Evolutionary conservation across 1,140 invertebrate species (phyloP), one percentile per base, ranked within the genome.

Genomic region (Penaeus chinensis): DNA sequence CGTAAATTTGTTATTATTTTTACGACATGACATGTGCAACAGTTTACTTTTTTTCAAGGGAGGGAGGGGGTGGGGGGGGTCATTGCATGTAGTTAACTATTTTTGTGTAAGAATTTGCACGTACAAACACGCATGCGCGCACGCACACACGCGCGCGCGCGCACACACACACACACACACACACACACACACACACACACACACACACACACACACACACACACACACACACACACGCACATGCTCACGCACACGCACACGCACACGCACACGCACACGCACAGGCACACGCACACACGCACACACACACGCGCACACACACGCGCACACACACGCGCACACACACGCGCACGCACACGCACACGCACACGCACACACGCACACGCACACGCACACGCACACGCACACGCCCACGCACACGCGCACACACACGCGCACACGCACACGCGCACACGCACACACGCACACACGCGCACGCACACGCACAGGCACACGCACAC

Each of bases 171-270:
- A 32, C 32, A 32, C 32, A 32, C 32, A 32, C 32, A 32, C 32
- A 32, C 32, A 32, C 32, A 18, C 18, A 78, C n/a, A 78, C 37
- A 78, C 37, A 27, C 76, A 78, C 76, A 78, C 76, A 78, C 76
- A 78, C 76, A 78, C 76, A 78, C 76, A 78, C 76, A 78, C 76
- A 78, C 76, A 78, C 76, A 78, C 19, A 78, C 76, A 78, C 76
- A 78, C 76, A 78, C 76, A 78, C 76, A 78, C 76, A 78, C 76
- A 79, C 77, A 79, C 77, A 79, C 77, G 42, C 77, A 79, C 77
- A 79, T 32, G 42, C 77, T 42, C 77, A 79, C 77, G 42, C 77
- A 79, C 77, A 47, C 77, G 60, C 77, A 79, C 77, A 79, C 77
- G 60, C 77, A 79, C 77, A 79, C 77, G 60, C 77, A 79, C 77